Evolutionary conservation across 2,888 invertebrate genomes (phyloP).

Genomic region (Trypoxylon attenuatum): DNA sequence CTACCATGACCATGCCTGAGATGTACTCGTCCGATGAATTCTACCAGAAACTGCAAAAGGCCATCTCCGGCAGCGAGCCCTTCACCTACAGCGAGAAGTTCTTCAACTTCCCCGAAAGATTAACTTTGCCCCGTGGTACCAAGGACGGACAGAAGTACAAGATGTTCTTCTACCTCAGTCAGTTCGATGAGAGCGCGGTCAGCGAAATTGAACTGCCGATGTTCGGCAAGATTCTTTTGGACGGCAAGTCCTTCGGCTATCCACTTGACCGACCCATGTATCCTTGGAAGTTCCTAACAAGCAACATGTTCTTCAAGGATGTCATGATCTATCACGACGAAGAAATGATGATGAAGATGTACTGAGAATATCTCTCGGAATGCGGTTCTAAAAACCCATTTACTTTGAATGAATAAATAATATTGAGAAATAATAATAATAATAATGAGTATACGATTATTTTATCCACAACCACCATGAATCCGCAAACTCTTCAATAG

Average conservation of each 20-base stretch:
- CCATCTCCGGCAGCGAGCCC: conserved; percentile 66
- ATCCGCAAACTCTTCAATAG: no score
- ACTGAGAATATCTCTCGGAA: no score
- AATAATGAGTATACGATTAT: no score
- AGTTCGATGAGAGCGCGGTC: conserved; percentile 76
- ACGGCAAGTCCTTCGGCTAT: conserved; percentile 77
- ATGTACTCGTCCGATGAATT: conserved; percentile 58
- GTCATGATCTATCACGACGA: conserved; percentile 77
- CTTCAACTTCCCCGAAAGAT: conserved; percentile 76
- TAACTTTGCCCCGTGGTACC: conserved; percentile 80
- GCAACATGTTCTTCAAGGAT: conserved; percentile 80
- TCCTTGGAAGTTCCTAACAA: conserved; percentile 75
- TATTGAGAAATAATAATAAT: no score
- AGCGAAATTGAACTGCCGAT: conserved; percentile 75
- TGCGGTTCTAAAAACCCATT: no score
- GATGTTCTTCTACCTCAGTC: conserved; percentile 79
- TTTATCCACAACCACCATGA: no score
- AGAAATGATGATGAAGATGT: conserved; percentile 47
- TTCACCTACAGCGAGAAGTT: conserved; percentile 63
- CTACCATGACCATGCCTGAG: conserved; percentile 58
- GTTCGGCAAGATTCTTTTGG: conserved; percentile 72
- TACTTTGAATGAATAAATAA: no score
- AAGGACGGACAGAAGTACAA: conserved; percentile 80
- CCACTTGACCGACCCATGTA: conserved; percentile 78
- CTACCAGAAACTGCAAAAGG: conserved; percentile 65